A percentile compares a stretch with the other conserved stretches of the same genome.
These are phyloP conservation scores for Araneus ventricosus DNA, from an alignment of 1,140 invertebrate species.

Conservation along the genomic window DNA sequence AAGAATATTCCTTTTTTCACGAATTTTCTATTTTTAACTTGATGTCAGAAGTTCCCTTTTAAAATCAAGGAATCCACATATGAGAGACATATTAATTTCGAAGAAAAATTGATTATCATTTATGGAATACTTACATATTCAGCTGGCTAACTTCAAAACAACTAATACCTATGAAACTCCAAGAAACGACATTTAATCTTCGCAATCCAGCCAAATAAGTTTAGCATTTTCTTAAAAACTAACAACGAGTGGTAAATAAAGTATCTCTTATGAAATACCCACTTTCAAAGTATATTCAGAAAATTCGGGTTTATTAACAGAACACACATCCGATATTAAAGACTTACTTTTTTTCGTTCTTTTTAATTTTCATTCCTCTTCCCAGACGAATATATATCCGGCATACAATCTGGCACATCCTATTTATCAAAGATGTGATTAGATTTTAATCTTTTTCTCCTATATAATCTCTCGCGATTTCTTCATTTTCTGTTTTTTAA, in stretches of 20 bases:
- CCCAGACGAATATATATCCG: background rate
- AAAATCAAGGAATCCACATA: too few species aligned
- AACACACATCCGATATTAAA: background rate
- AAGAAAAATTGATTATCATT: too few species aligned
- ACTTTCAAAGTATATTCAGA: background rate
- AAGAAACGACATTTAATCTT: too few species aligned
- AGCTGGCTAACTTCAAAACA: too few species aligned
- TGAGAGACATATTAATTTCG: too few species aligned
- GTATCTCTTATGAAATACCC: background rate
- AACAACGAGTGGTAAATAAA: background rate
- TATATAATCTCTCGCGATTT: background rate
- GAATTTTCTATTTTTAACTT: too few species aligned
- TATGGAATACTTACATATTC: too few species aligned
- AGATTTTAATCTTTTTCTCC: slow-evolving; percentile 44
- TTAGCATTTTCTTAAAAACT: too few species aligned
- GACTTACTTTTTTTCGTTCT: background rate
- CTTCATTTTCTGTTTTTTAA: background rate
- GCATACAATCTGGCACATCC: slow-evolving; percentile 38
- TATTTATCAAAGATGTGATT: slow-evolving; percentile 51
- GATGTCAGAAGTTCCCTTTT: too few species aligned
- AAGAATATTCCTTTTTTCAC: too few species aligned
- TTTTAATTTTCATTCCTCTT: background rate
- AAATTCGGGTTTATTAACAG: background rate
- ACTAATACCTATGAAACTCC: too few species aligned
- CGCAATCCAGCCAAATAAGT: too few species aligned